These are phyloP conservation scores for Drosophila cardini DNA, from an alignment of 1,140 invertebrate species.

Conservation along the genomic window DNA sequence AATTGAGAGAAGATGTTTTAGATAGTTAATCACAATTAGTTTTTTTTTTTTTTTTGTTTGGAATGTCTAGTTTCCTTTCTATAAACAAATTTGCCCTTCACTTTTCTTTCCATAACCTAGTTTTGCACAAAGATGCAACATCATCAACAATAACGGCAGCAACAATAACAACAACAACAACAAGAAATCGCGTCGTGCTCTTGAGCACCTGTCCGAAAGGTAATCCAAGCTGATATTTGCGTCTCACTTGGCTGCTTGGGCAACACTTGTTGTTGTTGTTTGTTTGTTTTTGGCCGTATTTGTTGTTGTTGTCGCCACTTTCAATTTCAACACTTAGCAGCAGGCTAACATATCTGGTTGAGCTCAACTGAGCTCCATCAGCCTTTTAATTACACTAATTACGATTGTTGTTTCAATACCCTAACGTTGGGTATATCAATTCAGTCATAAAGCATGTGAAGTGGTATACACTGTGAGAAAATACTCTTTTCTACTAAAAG, in stretches of 20 bases:
- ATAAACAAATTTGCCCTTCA: slow-evolving; percentile 78
- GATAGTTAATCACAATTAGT: slow-evolving; percentile 6
- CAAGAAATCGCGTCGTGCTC: slow-evolving; percentile 43
- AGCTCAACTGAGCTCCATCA: slow-evolving; percentile 15
- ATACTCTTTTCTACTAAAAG: too few species aligned
- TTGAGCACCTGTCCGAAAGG: slow-evolving; percentile 62
- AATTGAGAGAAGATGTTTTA: slow-evolving; percentile 17
- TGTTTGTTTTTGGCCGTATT: background rate
- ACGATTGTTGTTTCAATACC: slow-evolving; percentile 34
- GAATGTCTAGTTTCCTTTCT: slow-evolving; percentile 75
- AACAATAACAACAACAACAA: slow-evolving; percentile 46
- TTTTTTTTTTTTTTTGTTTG: slow-evolving; percentile 20
- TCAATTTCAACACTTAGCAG: slow-evolving; percentile 68
- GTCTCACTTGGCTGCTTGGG: slow-evolving; percentile 79
- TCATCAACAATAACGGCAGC: slow-evolving; percentile 58
- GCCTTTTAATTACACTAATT: slow-evolving; percentile 76
- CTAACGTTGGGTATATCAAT: background rate
- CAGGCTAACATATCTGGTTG: slow-evolving; percentile 20
- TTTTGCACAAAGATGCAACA: slow-evolving; percentile 81
- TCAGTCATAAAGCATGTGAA: background rate
- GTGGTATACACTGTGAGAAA: background rate
- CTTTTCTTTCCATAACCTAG: slow-evolving; percentile 84
- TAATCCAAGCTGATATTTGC: slow-evolving; percentile 74
- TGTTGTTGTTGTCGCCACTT: slow-evolving; percentile 54
- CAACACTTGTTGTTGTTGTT: slow-evolving; percentile 59